Evolutionary conservation across 2,888 invertebrate species (phyloP).

Genomic region (Meganola albula): DNA sequence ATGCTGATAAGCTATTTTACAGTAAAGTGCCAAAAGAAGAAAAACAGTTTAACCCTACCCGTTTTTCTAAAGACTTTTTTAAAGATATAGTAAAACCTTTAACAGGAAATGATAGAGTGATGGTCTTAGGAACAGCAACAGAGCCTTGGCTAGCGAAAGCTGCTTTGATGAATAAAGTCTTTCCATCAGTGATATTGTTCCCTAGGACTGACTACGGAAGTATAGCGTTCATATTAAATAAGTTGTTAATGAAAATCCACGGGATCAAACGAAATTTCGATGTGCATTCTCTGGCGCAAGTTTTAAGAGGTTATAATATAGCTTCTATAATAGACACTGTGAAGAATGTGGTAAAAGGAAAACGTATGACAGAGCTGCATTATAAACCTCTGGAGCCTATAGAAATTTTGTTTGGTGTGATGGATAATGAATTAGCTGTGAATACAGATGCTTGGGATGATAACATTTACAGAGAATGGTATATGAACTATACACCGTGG

Average conservation of each 20-base stretch:
- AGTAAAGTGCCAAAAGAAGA: slow-evolving; percentile 81
- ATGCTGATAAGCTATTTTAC: slow-evolving; percentile 82
- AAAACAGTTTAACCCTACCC: slow-evolving; percentile 81
- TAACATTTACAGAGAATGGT: slow-evolving; percentile 71
- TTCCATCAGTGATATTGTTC: slow-evolving; percentile 75
- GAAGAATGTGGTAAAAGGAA: slow-evolving; percentile 57
- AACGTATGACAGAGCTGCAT: slow-evolving; percentile 70
- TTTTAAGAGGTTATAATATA: slow-evolving; percentile 74
- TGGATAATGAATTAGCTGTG: slow-evolving; percentile 43
- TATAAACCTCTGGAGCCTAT: slow-evolving; percentile 67
- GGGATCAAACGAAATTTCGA: slow-evolving; percentile 78
- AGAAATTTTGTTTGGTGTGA: slow-evolving; percentile 71
- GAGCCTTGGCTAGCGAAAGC: slow-evolving; percentile 81
- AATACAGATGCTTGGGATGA: slow-evolving; percentile 59
- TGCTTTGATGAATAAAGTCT: slow-evolving; percentile 70
- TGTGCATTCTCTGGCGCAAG: slow-evolving; percentile 74
- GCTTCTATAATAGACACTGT: slow-evolving; percentile 64
- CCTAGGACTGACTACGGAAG: slow-evolving; percentile 79
- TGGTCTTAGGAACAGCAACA: slow-evolving; percentile 82
- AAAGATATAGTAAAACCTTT: slow-evolving; percentile 84
- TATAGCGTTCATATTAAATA: slow-evolving; percentile 71
- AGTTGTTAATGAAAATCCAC: slow-evolving; percentile 78
- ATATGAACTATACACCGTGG: slow-evolving; percentile 52
- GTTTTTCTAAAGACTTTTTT: slow-evolving; percentile 81
- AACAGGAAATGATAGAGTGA: slow-evolving; percentile 79